phyloP scores from a whole-genome alignment of 2,797 vertebrate species.

The Myotis pilosus region DNA sequence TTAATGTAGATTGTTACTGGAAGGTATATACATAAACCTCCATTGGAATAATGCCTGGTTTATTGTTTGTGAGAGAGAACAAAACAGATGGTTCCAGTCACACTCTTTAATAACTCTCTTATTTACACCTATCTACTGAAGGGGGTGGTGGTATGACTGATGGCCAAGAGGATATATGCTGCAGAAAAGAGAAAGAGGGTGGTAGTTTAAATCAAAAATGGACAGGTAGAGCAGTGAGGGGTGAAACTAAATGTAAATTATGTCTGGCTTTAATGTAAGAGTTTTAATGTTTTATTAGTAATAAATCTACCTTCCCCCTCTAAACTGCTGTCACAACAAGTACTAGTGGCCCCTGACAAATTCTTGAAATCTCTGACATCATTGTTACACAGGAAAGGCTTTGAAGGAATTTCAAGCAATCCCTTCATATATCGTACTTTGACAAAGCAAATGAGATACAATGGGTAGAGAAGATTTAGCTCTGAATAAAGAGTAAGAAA shows the following conservation, averaged over 20 bases:
- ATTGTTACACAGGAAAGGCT: conserved; percentile 63
- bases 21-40: conserved; percentile 51
- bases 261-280: conserved; percentile 60
- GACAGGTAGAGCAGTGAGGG: conserved; percentile 56
- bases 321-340: conserved; percentile 58
- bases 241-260: conserved; percentile 65
- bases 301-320: conserved; percentile 53
- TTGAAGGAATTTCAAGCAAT: conserved; percentile 73
- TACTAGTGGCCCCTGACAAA: conserved; percentile 67
- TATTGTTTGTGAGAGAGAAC: conserved; percentile 71
- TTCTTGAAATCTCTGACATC: conserved; percentile 65
- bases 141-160: not conserved
- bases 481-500: not conserved
- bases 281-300: conserved; percentile 65
- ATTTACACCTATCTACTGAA: conserved; percentile 48
- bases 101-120: conserved; percentile 70
- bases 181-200: not conserved
- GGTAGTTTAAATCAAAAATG: conserved; percentile 59
- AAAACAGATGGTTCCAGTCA: conserved; percentile 81
- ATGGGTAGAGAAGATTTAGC: not conserved
- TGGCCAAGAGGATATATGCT: not conserved
- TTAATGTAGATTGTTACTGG: conserved; percentile 43
- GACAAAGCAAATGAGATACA: conserved; percentile 50
- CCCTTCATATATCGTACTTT: conserved; percentile 47
- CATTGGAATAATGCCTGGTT: conserved; percentile 60